Evolutionary conservation across 2,888 invertebrate genomes (phyloP).

Genomic region (Rotaria macrura): DNA sequence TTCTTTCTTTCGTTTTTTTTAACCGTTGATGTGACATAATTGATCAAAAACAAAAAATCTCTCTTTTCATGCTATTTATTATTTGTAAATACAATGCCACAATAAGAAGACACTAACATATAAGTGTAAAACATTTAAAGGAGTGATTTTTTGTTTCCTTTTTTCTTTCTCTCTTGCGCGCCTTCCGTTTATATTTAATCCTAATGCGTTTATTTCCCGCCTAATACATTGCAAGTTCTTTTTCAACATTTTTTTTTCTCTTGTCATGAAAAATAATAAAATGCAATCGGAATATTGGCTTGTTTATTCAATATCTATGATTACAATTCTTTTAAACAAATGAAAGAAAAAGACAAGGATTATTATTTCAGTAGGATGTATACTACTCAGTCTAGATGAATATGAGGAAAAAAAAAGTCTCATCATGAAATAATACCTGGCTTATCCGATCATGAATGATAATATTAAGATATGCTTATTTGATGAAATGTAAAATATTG

Average conservation of each 20-base stretch:
- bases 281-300: not conserved
- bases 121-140: not conserved
- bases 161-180: not conserved
- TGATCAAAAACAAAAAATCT: not conserved
- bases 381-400: too few relatives aligned
- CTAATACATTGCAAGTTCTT: not conserved
- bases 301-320: too few relatives aligned
- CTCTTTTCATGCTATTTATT: not conserved
- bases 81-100: not conserved
- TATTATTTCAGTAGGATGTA: too few relatives aligned
- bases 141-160: not conserved
- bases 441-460: too few relatives aligned
- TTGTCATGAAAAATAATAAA: constrained; percentile 12
- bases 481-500: too few relatives aligned
- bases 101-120: not conserved
- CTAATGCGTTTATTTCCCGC: not conserved
- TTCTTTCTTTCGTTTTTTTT: not conserved
- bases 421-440: too few relatives aligned
- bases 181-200: constrained; percentile 12
- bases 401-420: too few relatives aligned
- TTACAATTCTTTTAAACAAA: too few relatives aligned
- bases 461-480: too few relatives aligned
- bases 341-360: too few relatives aligned
- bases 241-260: not conserved
- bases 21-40: not conserved